These are phyloP conservation scores for Atherinosoma microstoma DNA, from an alignment of 2,797 vertebrate species.

Conservation along the genomic window DNA sequence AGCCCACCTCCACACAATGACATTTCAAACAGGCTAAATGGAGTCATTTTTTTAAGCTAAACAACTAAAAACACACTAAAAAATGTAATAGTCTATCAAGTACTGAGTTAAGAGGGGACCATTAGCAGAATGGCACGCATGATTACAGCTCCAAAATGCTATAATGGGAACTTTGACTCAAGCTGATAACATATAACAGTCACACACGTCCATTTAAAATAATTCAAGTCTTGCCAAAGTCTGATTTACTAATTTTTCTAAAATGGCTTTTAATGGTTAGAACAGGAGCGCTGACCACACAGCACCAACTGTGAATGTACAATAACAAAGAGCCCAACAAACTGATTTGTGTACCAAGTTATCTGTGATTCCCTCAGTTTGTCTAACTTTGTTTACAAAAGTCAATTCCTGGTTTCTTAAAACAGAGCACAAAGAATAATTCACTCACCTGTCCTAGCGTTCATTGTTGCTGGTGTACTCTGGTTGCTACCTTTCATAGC, in stretches of 20 bases:
- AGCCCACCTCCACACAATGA: slow-evolving; percentile 8
- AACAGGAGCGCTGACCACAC: slow-evolving; percentile 9
- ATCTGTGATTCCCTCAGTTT: slow-evolving; percentile 12
- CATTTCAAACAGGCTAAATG: slow-evolving; percentile 38
- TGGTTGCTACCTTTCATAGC: slow-evolving; percentile 89
- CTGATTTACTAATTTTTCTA: slow-evolving; percentile 36
- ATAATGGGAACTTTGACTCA: slow-evolving; percentile 51
- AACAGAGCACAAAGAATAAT: slow-evolving; percentile 8
- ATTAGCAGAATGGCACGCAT: slow-evolving; percentile 47
- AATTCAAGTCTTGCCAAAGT: slow-evolving; percentile 17
- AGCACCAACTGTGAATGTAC: slow-evolving; percentile 1
- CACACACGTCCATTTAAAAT: slow-evolving; percentile 13
- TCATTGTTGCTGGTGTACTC: slow-evolving; percentile 95
- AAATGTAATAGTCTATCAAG: slow-evolving; percentile 41
- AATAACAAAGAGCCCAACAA: slow-evolving; percentile 10
- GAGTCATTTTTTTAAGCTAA: slow-evolving; percentile 24
- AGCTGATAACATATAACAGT: slow-evolving; percentile 34
- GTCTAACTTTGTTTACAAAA: slow-evolving; percentile 3
- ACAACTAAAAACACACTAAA: slow-evolving; percentile 52
- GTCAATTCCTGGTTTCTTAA: slow-evolving; percentile 7
- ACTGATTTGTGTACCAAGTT: not conserved
- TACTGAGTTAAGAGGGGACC: slow-evolving; percentile 26
- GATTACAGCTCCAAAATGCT: slow-evolving; percentile 51
- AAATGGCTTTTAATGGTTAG: slow-evolving; percentile 38
- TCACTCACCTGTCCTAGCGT: slow-evolving; percentile 93